Evolutionary conservation across 2,113 vertebrate genomes (phyloP), one percentile per base, ranked within the genome.

Genomic region (Saguinus midas): DNA sequence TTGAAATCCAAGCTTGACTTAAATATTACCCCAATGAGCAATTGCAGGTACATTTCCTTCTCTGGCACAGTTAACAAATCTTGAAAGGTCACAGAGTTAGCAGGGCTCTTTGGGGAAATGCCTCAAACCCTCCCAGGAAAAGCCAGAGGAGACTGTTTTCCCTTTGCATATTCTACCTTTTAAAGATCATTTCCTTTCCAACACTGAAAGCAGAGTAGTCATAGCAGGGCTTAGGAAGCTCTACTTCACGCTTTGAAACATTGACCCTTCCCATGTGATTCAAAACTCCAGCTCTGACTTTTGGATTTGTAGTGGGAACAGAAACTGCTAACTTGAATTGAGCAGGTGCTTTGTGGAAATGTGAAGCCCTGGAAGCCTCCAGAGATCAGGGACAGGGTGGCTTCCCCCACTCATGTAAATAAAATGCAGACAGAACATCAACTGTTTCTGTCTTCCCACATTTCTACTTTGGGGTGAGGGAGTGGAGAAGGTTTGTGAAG

Each of bases 21-120:
- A 95, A 96, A 96, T 97, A 95, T 94, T 66, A 97, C 95, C 97
- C 96, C 61, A 91, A 78, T 91, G 97, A 96, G 83, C 91, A 96
- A 96, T 95, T 82, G 25, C 10, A 95, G 16, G 32, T 84, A 75
- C 43, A 95, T 96, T 97, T 98, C 68, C 93, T 93, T 91, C 89
- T 89, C 57, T n/a, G 37, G 82, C 50, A 95, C 70, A 79, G 91
- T 40, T 45, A 90, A 83, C 18, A 5, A 20, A 83, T 61, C 43
- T 68, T 83, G 81, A 57, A 97, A 82, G 37, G 79, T 91, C 12
- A 80, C 50, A 80, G 88, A 82, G 29, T 4, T 81, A 81, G 52
- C 61, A 58, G 35, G 25, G 9, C 16, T 84, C 64, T 87, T 66
- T 37, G 76, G 90, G 90, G 87, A 95, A 90, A 87, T 80, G 64